These are phyloP conservation scores for Lophochroa leadbeateri DNA, from an alignment of 2,113 vertebrate genomes.

Conservation along the genomic window DNA sequence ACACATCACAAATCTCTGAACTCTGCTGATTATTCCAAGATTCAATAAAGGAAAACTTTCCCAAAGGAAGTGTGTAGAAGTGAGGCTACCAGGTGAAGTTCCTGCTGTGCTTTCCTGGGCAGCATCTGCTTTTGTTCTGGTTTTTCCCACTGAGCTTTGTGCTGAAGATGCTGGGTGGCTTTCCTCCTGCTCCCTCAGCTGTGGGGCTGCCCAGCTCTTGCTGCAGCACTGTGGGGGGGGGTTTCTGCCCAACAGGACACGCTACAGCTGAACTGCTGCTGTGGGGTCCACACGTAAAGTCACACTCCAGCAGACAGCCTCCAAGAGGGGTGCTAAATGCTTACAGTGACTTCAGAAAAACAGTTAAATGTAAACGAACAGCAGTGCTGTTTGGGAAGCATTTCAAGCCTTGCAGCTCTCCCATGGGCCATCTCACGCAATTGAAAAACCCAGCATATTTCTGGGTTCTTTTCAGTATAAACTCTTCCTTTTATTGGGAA, in stretches of 20 bases:
- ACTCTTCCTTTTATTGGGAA: not conserved
- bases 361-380: not conserved
- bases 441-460: not conserved
- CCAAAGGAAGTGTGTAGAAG: not conserved
- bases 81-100: not conserved
- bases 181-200: not conserved
- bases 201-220: not conserved
- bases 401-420: not conserved
- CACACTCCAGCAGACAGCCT: not conserved
- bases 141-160: not conserved
- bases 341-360: not conserved
- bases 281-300: no score
- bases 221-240: rapidly evolving
- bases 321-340: not conserved
- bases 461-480: not conserved
- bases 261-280: not conserved
- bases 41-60: not conserved
- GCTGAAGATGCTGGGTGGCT: not conserved
- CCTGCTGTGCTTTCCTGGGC: not conserved
- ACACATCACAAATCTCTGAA: not conserved
- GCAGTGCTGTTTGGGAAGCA: not conserved
- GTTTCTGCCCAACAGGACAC: rapidly evolving
- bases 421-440: not conserved
- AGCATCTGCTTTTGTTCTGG: not conserved
- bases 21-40: not conserved